Evolutionary conservation across 2,888 invertebrate species (phyloP).

Genomic region (Drosophila putrida): DNA sequence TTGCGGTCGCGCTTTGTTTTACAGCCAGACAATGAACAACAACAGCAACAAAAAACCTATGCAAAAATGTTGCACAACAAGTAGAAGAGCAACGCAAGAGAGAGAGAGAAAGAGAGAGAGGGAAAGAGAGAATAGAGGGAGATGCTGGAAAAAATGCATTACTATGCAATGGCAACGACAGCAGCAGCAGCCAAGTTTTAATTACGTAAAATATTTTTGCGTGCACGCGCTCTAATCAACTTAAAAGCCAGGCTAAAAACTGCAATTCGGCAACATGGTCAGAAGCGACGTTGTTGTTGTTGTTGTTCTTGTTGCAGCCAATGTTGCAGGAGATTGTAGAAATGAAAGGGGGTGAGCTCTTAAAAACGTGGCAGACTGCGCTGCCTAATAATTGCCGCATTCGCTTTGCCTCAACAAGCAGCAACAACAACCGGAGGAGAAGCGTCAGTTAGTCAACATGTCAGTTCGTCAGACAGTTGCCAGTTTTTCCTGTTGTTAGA

Average conservation of each 20-base stretch:
- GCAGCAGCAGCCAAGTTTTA: constrained; percentile 68
- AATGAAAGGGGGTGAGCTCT: constrained; percentile 7
- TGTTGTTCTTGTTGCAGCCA: background rate
- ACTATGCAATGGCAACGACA: constrained; percentile 49
- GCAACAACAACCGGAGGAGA: constrained; percentile 1
- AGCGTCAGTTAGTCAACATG: constrained; percentile 50
- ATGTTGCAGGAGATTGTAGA: background rate
- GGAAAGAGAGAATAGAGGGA: no score
- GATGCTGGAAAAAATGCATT: constrained; percentile 55
- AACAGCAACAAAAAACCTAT: constrained; percentile 24
- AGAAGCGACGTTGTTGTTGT: constrained; percentile 46
- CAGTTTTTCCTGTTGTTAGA: constrained; percentile 12
- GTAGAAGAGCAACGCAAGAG: background rate
- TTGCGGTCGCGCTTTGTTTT: constrained; percentile 72
- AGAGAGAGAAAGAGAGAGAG: no score
- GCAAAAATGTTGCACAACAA: constrained; percentile 42
- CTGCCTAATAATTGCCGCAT: constrained; percentile 57
- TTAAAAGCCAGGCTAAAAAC: constrained; percentile 70
- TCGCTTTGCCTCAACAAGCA: constrained; percentile 30
- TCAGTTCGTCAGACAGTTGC: constrained; percentile 22
- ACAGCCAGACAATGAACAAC: constrained; percentile 59
- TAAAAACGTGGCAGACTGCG: constrained; percentile 49
- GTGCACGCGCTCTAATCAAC: constrained; percentile 73
- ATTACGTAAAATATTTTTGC: constrained; percentile 80
- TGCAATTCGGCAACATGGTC: constrained; percentile 73